phyloP scores from a whole-genome alignment of 2,113 vertebrate species.

The Panthera leo region DNA sequence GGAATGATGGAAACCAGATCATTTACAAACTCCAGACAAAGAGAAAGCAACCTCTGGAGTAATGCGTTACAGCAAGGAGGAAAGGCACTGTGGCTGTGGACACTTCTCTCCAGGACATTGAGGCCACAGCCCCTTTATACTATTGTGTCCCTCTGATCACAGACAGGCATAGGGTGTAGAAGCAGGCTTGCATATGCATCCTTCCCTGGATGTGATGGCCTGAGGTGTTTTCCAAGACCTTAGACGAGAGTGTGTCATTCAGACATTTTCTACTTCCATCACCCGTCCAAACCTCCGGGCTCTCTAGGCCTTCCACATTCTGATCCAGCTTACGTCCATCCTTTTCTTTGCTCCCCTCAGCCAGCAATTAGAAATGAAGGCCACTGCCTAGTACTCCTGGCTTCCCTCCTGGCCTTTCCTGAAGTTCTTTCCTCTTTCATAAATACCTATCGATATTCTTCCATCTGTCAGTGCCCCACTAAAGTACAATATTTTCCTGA shows the following conservation, averaged over 20 bases:
- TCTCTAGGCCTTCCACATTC: not conserved
- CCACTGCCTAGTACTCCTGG: not conserved
- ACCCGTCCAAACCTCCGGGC: not conserved
- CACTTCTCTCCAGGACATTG: not conserved
- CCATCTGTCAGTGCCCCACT: not conserved
- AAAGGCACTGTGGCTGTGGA: not conserved
- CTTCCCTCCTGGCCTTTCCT: not conserved
- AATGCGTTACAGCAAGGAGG: not conserved
- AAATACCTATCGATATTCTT: slow-evolving; percentile 23
- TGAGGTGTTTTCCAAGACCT: not conserved
- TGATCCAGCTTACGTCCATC: not conserved
- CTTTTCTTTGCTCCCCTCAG: not conserved
- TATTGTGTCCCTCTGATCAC: not conserved
- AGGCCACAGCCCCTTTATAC: not conserved
- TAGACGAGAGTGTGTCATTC: not conserved
- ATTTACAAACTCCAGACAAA: slow-evolving; percentile 92
- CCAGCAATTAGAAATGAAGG: not conserved
- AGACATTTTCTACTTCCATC: not conserved
- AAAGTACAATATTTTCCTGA: slow-evolving; percentile 15
- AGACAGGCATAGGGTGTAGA: not conserved
- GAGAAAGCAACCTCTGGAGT: slow-evolving; percentile 74
- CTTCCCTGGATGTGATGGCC: not conserved
- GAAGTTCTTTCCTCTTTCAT: not conserved
- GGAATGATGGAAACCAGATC: slow-evolving; percentile 96
- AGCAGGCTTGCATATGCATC: not conserved